Evolutionary conservation across 1,140 invertebrate genomes (phyloP).

Genomic region (Xylocopa sonorina): DNA sequence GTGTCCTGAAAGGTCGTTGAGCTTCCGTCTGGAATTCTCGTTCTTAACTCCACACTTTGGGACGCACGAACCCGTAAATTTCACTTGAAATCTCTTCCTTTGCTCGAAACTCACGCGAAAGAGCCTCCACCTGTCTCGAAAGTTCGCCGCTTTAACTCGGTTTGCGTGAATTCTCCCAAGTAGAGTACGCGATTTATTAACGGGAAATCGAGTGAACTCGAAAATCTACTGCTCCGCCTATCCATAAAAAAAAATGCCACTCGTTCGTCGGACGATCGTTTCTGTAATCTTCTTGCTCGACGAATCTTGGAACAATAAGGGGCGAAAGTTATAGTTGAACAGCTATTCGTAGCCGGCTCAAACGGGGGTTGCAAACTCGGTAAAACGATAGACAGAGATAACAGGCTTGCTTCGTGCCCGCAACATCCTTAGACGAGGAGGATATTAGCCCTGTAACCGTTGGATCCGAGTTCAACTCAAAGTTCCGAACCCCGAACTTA

Average conservation of each 20-base stretch:
- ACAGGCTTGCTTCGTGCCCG: background rate
- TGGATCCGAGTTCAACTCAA: background rate
- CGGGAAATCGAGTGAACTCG: background rate
- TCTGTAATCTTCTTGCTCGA: background rate
- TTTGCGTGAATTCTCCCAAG: constrained; percentile 22
- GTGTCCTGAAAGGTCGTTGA: constrained; percentile 63
- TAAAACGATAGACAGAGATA: background rate
- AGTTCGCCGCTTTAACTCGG: constrained; percentile 38
- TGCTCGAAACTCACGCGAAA: constrained; percentile 24
- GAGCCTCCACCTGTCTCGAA: constrained; percentile 47
- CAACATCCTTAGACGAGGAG: background rate
- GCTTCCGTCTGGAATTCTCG: constrained; percentile 57
- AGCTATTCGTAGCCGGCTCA: background rate
- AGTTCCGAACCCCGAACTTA: background rate
- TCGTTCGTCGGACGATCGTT: too few relatives aligned
- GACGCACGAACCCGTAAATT: constrained; percentile 66
- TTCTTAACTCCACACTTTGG: constrained; percentile 56
- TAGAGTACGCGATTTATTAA: constrained; percentile 29
- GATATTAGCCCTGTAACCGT: background rate
- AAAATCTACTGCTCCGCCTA: background rate
- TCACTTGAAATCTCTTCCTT: constrained; percentile 56
- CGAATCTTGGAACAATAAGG: background rate
- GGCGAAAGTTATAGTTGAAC: background rate
- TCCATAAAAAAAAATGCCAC: background rate
- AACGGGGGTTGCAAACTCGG: background rate